Evolutionary conservation across 2,888 invertebrate species (phyloP), one percentile per base, ranked within the genome.

Genomic region (Onchidella celtica): DNA sequence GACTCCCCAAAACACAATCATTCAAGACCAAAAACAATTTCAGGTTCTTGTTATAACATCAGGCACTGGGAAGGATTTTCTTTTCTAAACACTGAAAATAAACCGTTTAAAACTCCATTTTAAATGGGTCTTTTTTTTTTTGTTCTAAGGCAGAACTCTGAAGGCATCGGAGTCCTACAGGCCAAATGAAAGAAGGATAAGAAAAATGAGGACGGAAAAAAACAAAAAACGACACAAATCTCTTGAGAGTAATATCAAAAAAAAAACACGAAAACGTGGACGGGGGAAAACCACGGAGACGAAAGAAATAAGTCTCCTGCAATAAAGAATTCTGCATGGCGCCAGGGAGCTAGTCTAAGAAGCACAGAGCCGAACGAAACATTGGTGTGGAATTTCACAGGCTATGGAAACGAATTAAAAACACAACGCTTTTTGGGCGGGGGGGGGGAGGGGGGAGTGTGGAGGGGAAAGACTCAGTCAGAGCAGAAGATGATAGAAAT

Each of bases 361-460:
- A 72, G 70, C 59, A 69, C 32, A 63, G 55, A 55, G 24, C 24
- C 32, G 55, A 77, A 38, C 34, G 79, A 57, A 59, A 79, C 70
- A 72, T 65, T 72, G 79, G 79, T 63, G 70, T 79, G 70, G 72
- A 70, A 72, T 70, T 79, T 63, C 63, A 72, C 63, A 70, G 59
- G 72, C 36, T n/a, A 61, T 59, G 70, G 61, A 72, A 59, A 24
- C 29, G 47, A 70, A 72, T 79, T 63, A 47, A 70, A 63, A 72
- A 79, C 63, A 78, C 78, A 70, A 78, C 32, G 40, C 69, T 27
- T 59, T 38, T 36, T 47, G 32, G 61, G 32, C 65, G 57, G 55
- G 59, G 66, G 32, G 61, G 32, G 73, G 57, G 55, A 32, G 73
- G 32, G 27, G 21, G 24, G 24, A n/a, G 27, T 74, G 32, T 68